Conservation (phyloP, 2,888 invertebrate species). For the Hermodice carunculata region DNA sequence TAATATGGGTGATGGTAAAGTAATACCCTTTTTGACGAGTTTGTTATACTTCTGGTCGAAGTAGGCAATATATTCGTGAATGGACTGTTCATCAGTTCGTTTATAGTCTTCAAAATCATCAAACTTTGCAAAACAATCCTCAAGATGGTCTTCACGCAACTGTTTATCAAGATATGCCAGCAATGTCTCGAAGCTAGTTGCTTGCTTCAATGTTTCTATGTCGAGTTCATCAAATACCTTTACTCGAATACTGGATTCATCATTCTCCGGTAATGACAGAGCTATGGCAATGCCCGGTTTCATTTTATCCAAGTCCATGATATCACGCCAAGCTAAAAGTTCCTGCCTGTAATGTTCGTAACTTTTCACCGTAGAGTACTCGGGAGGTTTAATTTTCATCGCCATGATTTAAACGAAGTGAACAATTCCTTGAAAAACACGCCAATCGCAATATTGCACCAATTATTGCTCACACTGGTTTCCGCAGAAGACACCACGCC, state of each 20-base stretch:
- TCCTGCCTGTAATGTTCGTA: slow-evolving; percentile 3
- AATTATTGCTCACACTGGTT: no score
- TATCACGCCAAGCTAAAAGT: neutral
- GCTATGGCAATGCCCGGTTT: slow-evolving; percentile 5
- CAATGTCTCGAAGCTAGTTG: neutral
- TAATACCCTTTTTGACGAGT: neutral
- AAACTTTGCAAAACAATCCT: neutral
- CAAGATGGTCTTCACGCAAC: neutral
- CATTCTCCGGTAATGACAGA: neutral
- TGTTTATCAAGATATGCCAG: neutral
- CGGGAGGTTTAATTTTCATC: neutral
- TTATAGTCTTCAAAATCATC: slow-evolving; percentile 5
- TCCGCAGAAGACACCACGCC: no score
- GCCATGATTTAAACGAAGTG: no score
- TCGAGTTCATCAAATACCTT: neutral
- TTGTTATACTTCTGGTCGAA: neutral
- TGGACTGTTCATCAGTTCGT: neutral
- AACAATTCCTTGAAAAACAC: no score
- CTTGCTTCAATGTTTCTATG: neutral
- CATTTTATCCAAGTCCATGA: neutral
- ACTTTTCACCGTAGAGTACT: neutral
- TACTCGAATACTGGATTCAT: neutral
- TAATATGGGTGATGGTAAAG: neutral
- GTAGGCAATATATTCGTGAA: neutral
- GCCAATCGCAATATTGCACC: no score